These are phyloP conservation scores for Phaonia tiefii DNA, from an alignment of 2,888 invertebrate genomes.

Conservation along the genomic window DNA sequence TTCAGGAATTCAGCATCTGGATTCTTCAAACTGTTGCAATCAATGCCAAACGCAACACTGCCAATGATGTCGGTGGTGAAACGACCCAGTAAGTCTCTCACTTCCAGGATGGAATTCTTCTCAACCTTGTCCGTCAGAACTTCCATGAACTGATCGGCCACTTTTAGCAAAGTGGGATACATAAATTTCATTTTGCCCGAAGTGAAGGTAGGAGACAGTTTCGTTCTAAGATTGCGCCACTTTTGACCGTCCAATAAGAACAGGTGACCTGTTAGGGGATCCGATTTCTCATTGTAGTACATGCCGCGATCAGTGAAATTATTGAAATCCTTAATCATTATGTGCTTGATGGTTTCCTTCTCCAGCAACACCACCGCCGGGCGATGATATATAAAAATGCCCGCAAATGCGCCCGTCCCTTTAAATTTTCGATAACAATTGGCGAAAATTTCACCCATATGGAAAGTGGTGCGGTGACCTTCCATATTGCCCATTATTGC, in stretches of 20 bases:
- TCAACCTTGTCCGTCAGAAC: slow-evolving; percentile 49
- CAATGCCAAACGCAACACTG: slow-evolving; percentile 80
- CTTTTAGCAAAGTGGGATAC: slow-evolving; percentile 76
- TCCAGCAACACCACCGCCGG: slow-evolving; percentile 70
- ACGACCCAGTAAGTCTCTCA: slow-evolving; percentile 75
- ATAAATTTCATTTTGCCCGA: slow-evolving; percentile 80
- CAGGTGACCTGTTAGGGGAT: slow-evolving; percentile 75
- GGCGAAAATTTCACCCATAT: slow-evolving; percentile 48
- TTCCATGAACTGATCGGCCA: slow-evolving; percentile 61
- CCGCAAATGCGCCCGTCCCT: slow-evolving; percentile 70
- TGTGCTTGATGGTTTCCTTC: slow-evolving; percentile 68
- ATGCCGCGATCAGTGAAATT: slow-evolving; percentile 75
- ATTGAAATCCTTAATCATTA: slow-evolving; percentile 70
- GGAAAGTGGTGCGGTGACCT: slow-evolving; percentile 46
- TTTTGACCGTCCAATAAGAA: slow-evolving; percentile 73
- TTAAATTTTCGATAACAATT: slow-evolving; percentile 70
- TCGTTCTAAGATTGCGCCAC: slow-evolving; percentile 79
- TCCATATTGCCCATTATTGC: slow-evolving; percentile 53
- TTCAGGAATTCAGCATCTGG: slow-evolving; percentile 74
- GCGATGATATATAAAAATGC: slow-evolving; percentile 70
- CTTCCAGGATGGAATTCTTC: slow-evolving; percentile 69
- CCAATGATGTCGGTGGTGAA: slow-evolving; percentile 78
- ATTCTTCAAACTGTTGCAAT: slow-evolving; percentile 78
- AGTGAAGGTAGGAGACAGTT: slow-evolving; percentile 80
- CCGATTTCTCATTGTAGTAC: slow-evolving; percentile 72